Evolutionary conservation across 2,797 vertebrate genomes (phyloP).

Genomic region (Spheniscus humboldti): DNA sequence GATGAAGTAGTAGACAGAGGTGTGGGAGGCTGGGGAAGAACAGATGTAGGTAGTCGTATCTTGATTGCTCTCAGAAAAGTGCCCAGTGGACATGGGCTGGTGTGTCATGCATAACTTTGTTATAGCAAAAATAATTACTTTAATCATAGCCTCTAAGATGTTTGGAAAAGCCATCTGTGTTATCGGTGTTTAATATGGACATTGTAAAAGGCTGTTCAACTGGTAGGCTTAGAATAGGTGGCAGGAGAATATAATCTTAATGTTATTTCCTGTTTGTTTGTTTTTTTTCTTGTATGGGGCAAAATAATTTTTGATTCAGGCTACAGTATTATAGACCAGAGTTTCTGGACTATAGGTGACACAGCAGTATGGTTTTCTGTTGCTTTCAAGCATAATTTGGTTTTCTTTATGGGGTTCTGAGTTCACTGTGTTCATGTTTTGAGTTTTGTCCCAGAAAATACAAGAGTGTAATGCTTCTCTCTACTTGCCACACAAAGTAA

Average conservation of each 20-base stretch:
- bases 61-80: not conserved
- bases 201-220: not conserved
- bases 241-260: not conserved
- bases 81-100: not conserved
- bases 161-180: not conserved
- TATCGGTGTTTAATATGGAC: not conserved
- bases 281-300: not conserved
- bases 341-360: not conserved
- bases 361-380: not conserved
- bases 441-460: not conserved
- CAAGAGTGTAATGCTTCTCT: not conserved
- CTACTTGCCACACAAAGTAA: not conserved
- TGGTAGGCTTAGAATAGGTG: not conserved
- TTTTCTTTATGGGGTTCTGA: not conserved
- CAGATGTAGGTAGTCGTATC: rapidly evolving
- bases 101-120: not conserved
- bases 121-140: not conserved
- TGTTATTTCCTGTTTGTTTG: not conserved
- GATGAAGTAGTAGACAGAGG: not conserved
- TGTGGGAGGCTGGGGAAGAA: not conserved
- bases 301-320: not conserved
- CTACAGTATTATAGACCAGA: not conserved
- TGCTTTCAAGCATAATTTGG: not conserved
- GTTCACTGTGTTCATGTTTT: not conserved
- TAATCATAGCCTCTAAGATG: not conserved